Conservation (phyloP, 2,797 vertebrate species). For the Acanthopagrus latus region DNA sequence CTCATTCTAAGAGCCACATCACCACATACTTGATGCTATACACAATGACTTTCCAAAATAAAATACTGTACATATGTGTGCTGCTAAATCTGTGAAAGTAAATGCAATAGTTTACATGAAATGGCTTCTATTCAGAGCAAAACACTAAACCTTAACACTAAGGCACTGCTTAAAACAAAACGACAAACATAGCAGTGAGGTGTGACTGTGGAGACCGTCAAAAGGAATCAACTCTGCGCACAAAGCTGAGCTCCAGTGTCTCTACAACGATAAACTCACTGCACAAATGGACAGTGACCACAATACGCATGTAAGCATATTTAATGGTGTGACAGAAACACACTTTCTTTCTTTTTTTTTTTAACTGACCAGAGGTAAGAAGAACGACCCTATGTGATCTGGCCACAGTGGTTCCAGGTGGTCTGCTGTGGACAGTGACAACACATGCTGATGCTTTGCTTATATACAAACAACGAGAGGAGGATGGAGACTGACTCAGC, state of each 20-base stretch:
- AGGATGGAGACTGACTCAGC: conserved; percentile 51
- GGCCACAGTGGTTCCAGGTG: conserved; percentile 57
- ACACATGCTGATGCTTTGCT: conserved; percentile 49
- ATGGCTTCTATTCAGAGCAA: conserved; percentile 53
- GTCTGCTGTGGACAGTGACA: conserved; percentile 40
- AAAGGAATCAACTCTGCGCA: conserved; percentile 48
- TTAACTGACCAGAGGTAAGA: conserved; percentile 64
- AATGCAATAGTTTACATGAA: conserved; percentile 51
- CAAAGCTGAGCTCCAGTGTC: conserved; percentile 63
- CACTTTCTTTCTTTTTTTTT: conserved; percentile 22
- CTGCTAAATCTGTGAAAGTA: conserved; percentile 60
- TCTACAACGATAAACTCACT: conserved; percentile 51
- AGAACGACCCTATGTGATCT: conserved; percentile 38
- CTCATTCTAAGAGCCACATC: conserved; percentile 47
- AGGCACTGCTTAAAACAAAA: conserved; percentile 80
- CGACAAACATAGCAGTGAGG: conserved; percentile 50
- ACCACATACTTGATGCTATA: conserved; percentile 56
- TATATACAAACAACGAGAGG: conserved; percentile 62
- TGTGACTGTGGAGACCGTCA: conserved; percentile 50
- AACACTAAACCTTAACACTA: conserved; percentile 70
- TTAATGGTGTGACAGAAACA: conserved; percentile 46
- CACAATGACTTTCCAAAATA: conserved; percentile 50
- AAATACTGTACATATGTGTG: conserved; percentile 69
- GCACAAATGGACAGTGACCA: conserved; percentile 45
- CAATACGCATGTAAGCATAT: conserved; percentile 43